A percentile compares a stretch with the other conserved stretches of the same genome.
Conservation (phyloP, 2,888 invertebrate species). For the Chesias legatella region DNA sequence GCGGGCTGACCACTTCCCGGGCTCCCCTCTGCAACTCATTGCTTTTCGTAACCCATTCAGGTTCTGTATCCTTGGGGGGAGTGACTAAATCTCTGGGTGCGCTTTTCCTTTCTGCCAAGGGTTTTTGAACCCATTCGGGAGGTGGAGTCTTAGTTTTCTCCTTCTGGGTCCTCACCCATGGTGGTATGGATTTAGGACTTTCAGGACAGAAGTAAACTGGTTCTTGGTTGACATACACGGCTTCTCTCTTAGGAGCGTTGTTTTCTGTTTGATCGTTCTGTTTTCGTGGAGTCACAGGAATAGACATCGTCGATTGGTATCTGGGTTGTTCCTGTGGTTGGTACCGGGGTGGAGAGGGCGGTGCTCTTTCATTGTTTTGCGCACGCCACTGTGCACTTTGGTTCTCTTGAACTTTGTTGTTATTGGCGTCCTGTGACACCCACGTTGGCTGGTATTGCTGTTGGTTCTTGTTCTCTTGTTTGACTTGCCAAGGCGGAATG, state of each 20-base stretch:
- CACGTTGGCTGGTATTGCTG: constrained; percentile 57
- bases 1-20: constrained; percentile 67
- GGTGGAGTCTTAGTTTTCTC: constrained; percentile 76
- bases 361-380: constrained; percentile 43
- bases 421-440: constrained; percentile 53
- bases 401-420: constrained; percentile 53
- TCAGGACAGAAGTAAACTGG: constrained; percentile 71
- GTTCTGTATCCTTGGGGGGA: constrained; percentile 66
- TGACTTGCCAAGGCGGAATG: constrained; percentile 49
- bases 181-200: constrained; percentile 68
- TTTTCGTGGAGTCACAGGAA: constrained; percentile 67
- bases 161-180: constrained; percentile 72
- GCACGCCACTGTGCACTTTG: constrained; percentile 49
- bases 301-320: constrained; percentile 73
- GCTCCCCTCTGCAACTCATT: constrained; percentile 61
- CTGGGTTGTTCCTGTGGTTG: constrained; percentile 54
- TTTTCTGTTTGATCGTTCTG: constrained; percentile 54
- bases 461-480: constrained; percentile 52
- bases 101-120: constrained; percentile 62
- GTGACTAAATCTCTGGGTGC: constrained; percentile 61
- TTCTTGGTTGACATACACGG: constrained; percentile 69
- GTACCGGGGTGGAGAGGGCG: constrained; percentile 43
- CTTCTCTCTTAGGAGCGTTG: constrained; percentile 57
- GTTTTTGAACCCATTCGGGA: constrained; percentile 68
- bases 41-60: constrained; percentile 72